These are phyloP conservation scores for Ceyx melanurus DNA, from an alignment of 2,113 vertebrate genomes.

Conservation along the genomic window DNA sequence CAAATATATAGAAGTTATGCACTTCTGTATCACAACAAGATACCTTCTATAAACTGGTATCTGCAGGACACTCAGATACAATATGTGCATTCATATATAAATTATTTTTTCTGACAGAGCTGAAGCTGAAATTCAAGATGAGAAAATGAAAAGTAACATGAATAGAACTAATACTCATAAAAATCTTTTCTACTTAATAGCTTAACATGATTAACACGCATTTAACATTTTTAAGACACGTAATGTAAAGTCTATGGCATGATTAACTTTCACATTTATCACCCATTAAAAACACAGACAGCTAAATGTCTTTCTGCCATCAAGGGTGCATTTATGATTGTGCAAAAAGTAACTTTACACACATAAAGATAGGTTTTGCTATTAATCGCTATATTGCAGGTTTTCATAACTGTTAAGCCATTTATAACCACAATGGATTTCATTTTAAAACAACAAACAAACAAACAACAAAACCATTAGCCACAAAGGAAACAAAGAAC, in stretches of 20 bases:
- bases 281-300: background rate
- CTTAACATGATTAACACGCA: background rate
- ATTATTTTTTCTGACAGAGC: background rate
- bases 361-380: rapidly evolving
- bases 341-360: rapidly evolving
- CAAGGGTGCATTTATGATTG: rapidly evolving
- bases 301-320: background rate
- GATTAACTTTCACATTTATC: background rate
- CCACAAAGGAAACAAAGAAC: background rate
- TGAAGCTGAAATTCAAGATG: background rate
- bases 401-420: background rate
- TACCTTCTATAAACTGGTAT: background rate
- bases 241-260: background rate
- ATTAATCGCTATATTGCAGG: rapidly evolving
- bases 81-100: background rate
- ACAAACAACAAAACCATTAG: rapidly evolving
- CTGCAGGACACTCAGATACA: background rate
- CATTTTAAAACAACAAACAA: background rate
- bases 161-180: background rate
- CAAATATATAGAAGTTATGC: background rate
- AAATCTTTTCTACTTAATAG: background rate
- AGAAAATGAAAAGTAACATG: background rate
- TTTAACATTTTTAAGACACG: background rate
- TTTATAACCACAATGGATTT: rapidly evolving
- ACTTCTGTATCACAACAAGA: background rate